phyloP scores from a whole-genome alignment of 2,113 vertebrate species.

The Phainopepla nitens region DNA sequence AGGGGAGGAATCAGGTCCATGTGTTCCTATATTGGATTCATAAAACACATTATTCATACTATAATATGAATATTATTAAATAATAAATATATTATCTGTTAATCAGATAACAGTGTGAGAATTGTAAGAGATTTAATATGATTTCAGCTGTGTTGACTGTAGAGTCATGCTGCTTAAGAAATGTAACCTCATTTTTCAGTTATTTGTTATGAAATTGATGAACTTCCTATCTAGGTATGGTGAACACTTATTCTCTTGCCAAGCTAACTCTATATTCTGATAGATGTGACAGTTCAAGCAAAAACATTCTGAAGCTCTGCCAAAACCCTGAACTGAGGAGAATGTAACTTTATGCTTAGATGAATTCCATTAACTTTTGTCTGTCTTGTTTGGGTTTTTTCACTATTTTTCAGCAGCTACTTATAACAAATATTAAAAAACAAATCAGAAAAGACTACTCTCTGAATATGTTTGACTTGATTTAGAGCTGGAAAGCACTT shows the following conservation, averaged over 20 bases:
- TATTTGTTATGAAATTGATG: background rate
- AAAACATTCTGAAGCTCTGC: background rate
- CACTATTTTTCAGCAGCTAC: background rate
- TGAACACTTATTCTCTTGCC: background rate
- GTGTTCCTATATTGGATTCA: background rate
- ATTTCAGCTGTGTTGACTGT: background rate
- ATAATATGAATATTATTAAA: background rate
- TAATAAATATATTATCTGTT: no score
- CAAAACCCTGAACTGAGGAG: background rate
- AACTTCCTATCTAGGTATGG: background rate
- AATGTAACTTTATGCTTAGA: background rate
- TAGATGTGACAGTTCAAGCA: background rate
- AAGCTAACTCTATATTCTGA: background rate
- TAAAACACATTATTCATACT: background rate
- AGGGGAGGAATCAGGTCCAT: background rate
- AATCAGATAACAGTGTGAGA: no score
- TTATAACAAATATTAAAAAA: background rate
- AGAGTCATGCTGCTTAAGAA: background rate
- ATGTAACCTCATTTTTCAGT: background rate
- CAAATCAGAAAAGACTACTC: background rate
- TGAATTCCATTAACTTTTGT: background rate
- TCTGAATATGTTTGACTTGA: background rate
- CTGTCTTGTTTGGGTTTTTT: background rate
- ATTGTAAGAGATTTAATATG: background rate
- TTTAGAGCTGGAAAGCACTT: background rate